These are phyloP conservation scores for Dendrophyllia cribrosa DNA, from an alignment of 64 coral and sea anemone species.

Conservation along the genomic window DNA sequence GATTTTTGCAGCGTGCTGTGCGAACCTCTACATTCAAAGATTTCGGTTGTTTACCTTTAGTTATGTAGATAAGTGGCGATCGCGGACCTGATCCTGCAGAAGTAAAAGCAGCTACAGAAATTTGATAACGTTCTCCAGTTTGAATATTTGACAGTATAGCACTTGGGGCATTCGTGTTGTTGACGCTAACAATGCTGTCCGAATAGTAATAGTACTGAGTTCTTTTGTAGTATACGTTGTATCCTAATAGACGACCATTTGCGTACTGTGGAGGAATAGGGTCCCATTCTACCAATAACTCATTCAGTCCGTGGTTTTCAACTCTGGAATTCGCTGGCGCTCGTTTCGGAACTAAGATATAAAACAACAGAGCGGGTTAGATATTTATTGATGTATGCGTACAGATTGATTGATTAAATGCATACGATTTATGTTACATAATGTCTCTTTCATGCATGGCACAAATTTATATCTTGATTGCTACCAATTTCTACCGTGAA, in stretches of 20 bases:
- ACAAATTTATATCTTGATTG: too few relatives aligned
- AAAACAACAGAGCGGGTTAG: background rate
- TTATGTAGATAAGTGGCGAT: background rate
- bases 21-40: too few relatives aligned
- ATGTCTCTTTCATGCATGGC: background rate
- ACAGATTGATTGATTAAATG: background rate
- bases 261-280: background rate
- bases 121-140: background rate
- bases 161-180: background rate
- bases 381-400: background rate
- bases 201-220: background rate
- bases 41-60: background rate
- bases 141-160: background rate
- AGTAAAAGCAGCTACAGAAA: constrained; percentile 16
- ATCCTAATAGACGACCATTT: background rate
- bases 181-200: background rate
- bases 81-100: background rate
- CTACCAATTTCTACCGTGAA: too few relatives aligned
- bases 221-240: background rate
- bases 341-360: constrained; percentile 7
- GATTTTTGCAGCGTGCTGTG: too few relatives aligned
- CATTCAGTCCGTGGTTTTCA: constrained; percentile 5
- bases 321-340: background rate
- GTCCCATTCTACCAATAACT: background rate
- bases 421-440: too few relatives aligned